Percentiles rank a stretch among this genome's conserved stretches.
Evolutionary conservation across 2,113 vertebrate species (phyloP).

Genomic region (Chamaea fasciata): DNA sequence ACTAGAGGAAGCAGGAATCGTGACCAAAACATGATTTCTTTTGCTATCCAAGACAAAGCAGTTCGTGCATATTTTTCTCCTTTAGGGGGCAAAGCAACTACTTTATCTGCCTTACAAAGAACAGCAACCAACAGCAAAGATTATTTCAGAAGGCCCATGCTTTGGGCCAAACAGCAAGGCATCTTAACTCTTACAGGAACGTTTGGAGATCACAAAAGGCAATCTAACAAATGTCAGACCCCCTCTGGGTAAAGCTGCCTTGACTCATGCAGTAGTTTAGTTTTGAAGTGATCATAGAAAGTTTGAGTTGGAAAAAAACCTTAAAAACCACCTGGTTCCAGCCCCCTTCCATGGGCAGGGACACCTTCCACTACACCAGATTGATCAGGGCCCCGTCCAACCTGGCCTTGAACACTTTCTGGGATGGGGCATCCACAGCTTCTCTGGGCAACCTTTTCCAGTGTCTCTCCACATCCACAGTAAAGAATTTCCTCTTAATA

Average conservation of each 20-base stretch:
- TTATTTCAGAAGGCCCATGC: neutral
- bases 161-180: neutral
- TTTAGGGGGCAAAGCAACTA: neutral
- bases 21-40: neutral
- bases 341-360: neutral
- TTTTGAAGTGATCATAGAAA: neutral
- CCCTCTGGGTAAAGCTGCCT: neutral
- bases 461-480: neutral
- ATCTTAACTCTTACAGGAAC: neutral
- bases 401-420: too few relatives aligned
- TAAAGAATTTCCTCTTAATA: neutral
- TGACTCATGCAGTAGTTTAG: neutral
- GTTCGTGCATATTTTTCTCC: neutral
- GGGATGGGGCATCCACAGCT: neutral
- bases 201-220: neutral
- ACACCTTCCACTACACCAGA: neutral
- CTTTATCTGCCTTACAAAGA: neutral
- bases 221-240: neutral
- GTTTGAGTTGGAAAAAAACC: neutral
- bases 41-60: neutral
- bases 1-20: neutral
- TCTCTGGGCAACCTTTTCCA: neutral
- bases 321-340: neutral
- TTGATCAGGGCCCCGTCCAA: rapidly evolving
- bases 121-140: neutral